Conservation (phyloP, 2,797 vertebrate species). For the Fundulus diaphanus region DNA sequence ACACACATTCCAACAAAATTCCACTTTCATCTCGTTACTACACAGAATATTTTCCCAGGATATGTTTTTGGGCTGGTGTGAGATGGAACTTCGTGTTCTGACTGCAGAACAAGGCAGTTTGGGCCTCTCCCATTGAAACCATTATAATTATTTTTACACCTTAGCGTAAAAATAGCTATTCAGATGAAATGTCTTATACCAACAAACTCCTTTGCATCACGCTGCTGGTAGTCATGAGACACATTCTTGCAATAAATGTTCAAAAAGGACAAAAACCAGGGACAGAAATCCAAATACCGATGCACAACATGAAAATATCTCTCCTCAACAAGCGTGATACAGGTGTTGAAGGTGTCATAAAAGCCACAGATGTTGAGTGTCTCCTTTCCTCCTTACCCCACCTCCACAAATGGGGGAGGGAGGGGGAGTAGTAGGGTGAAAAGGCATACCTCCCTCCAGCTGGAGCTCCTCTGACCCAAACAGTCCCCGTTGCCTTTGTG, state of each 20-base stretch:
- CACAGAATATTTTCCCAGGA: no score
- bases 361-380: slow-evolving; percentile 62
- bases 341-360: slow-evolving; percentile 32
- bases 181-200: no score
- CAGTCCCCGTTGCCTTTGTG: slow-evolving; percentile 56
- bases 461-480: slow-evolving; percentile 55
- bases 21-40: no score
- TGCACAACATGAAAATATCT: neutral
- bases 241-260: neutral
- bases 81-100: no score
- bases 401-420: neutral
- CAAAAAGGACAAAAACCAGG: neutral
- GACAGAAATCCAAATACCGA: neutral
- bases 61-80: no score
- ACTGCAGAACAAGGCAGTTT: neutral
- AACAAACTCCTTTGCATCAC: neutral
- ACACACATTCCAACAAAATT: no score
- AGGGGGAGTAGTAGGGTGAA: slow-evolving; percentile 57
- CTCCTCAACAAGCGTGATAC: slow-evolving; percentile 5
- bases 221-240: neutral
- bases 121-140: neutral
- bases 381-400: slow-evolving; percentile 33
- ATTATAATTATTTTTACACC: neutral
- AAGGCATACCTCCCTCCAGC: slow-evolving; percentile 45
- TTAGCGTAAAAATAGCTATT: neutral